Evolutionary conservation across 2,888 invertebrate species (phyloP).

Genomic region (Liposcelis brunnea): DNA sequence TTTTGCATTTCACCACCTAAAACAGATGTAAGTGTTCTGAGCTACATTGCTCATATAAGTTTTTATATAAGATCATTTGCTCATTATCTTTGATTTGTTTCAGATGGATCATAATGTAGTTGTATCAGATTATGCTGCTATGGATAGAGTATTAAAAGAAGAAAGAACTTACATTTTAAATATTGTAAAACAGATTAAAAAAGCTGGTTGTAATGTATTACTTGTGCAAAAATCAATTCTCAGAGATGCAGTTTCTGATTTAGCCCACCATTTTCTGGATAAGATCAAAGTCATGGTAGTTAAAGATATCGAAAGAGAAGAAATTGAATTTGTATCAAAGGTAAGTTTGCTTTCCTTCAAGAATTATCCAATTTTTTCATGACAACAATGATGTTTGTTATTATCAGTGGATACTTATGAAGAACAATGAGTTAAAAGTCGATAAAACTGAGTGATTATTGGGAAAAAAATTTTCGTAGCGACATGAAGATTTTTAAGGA

Average conservation of each 20-base stretch:
- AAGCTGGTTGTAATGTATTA: conserved; percentile 93
- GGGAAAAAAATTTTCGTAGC: too few relatives aligned
- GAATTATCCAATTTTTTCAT: too few relatives aligned
- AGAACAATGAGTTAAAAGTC: too few relatives aligned
- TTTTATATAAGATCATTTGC: conserved; percentile 9
- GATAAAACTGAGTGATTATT: too few relatives aligned
- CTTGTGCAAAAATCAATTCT: conserved; percentile 72
- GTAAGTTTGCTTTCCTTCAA: too few relatives aligned
- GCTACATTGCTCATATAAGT: conserved; percentile 3
- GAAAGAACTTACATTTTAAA: conserved; percentile 95
- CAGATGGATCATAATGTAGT: conserved; percentile 91
- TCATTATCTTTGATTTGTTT: neutral
- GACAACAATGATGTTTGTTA: too few relatives aligned
- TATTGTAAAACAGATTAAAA: conserved; percentile 97
- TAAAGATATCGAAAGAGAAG: conserved; percentile 95
- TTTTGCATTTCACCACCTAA: conserved; percentile 99
- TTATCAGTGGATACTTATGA: neutral
- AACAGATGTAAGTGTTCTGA: conserved; percentile 81
- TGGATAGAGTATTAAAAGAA: conserved; percentile 96
- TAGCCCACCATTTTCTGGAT: conserved; percentile 94
- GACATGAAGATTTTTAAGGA: too few relatives aligned
- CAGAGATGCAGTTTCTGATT: conserved; percentile 82
- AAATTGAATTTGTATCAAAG: conserved; percentile 94
- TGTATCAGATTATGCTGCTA: conserved; percentile 97
- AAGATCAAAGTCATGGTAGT: conserved; percentile 98